Evolutionary conservation across 1,140 invertebrate genomes (phyloP), one percentile per base, ranked within the genome.

Genomic region (Rhyzopertha dominica): DNA sequence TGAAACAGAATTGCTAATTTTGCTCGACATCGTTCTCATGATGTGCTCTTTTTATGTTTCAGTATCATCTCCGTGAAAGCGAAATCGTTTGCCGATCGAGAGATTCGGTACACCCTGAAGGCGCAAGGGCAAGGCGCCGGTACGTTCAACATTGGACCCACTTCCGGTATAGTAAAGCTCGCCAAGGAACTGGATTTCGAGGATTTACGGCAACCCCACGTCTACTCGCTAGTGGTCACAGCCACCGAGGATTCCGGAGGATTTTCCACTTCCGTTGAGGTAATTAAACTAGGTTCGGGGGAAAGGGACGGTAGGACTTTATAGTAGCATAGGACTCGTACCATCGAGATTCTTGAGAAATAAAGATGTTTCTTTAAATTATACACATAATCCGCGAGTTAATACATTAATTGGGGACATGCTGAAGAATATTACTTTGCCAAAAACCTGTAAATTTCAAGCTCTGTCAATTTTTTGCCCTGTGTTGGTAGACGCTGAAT

Each of bases 31-130:
- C n/a, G n/a, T n/a, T n/a, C n/a, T n/a, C n/a, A n/a, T n/a, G n/a
- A n/a, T n/a, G n/a, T n/a, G n/a, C n/a, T n/a, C 9, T 36, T 32
- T 56, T 54, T 51, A 53, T 54, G 56, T 81, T 83, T 17, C 74
- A 92, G 88, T 63, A 95, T 95, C 26, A 95, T 95, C 67, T 94
- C 90, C 26, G 90, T 95, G 42, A 95, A 95, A 73, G 91, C 92
- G 1, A 95, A 95, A 68, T 95, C 91, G 4, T 95, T 95, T 68
- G 91, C 92, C 37, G 91, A 95, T 70, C 81, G 91, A 23, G 90
- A 95, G 67, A 95, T 95, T 51, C 80, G 90, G 2, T 95, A 95
- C 69, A 95, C 91, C 0, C 62, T 95, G 46, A 92, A 94, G 70
- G 90, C 90, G 2, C 86, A 93, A 73, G 90, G 90, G 4, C 89